Evolutionary conservation across 2,797 vertebrate species (phyloP), one percentile per base, ranked within the genome.

Genomic region (Syngnathus acus): DNA sequence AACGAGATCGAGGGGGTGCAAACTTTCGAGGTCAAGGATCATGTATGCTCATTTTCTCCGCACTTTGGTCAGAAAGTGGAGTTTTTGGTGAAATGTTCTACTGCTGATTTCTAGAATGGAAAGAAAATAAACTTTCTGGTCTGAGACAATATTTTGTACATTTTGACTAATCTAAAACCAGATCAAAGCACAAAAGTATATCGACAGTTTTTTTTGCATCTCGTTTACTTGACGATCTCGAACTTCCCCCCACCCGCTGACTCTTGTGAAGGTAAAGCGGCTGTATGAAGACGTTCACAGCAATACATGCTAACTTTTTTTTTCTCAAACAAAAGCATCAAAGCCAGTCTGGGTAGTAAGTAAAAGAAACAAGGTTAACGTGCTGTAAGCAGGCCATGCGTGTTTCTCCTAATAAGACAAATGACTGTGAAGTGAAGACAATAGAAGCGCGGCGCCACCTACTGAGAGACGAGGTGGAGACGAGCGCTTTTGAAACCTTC

Each of bases 401-500:
- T 16, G 21, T 62, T 62, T 43, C 21, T 2, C 60, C 21, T 62
- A 62, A 62, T 65, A 79, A 78, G 68, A 67, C 62, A 65, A 70
- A 86, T 82, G 40, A 80, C 73, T 67, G 70, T 62, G 63, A 75
- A 59, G 73, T 74, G 78, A 86, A 85, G 67, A 78, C 69, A 84
- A 83, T 75, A 75, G 45, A 62, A 62, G 59, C 8, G 67, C 39
- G 72, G 13, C 14, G 66, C 81, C 85, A 60, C 81, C 86, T 77
- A 76, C 82, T 40, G 83, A 80, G 79, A 68, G 76, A 66, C 63
- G 82, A 79, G 78, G 74, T 54, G 75, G 68, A 76, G 80, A 73
- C 32, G 69, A 39, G 60, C 65, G n/a, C 69, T 85, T 87, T 80
- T 86, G 81, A 87, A 85, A 74, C 75, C 64, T 76, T 79, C 67